Conservation (phyloP, 2,888 invertebrate species). For the Caenorhabditis sinica region DNA sequence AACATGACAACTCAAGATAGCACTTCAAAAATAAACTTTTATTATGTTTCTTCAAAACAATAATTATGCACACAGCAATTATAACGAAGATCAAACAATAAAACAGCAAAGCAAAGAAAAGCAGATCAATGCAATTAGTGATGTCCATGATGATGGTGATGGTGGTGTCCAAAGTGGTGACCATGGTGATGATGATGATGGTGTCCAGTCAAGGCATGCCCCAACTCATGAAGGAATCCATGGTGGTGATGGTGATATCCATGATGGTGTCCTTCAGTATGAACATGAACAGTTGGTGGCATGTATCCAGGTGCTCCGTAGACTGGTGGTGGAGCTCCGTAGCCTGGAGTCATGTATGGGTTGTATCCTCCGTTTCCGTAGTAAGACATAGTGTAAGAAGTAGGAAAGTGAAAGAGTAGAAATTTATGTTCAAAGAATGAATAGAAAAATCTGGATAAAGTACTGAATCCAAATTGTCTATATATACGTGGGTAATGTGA, state of each 20-base stretch:
- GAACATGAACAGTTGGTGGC: constrained; percentile 15
- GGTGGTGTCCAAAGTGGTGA: constrained; percentile 18
- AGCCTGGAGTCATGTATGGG: not conserved
- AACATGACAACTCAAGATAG: too few species aligned
- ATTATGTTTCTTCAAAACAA: too few species aligned
- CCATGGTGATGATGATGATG: constrained; percentile 41
- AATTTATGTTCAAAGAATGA: not conserved
- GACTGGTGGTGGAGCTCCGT: constrained; percentile 30
- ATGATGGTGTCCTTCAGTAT: constrained; percentile 36
- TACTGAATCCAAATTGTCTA: not conserved
- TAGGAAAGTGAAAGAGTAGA: not conserved
- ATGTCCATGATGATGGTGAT: constrained; percentile 32
- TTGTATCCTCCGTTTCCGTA: constrained; percentile 30
- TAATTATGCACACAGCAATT: not conserved
- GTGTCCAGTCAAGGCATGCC: constrained; percentile 25
- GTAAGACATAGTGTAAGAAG: constrained; percentile 6
- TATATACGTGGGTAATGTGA: not conserved
- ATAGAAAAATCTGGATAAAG: not conserved
- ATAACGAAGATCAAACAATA: not conserved
- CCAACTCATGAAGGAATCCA: constrained; percentile 26
- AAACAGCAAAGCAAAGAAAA: not conserved
- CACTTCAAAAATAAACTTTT: too few species aligned
- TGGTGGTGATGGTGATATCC: constrained; percentile 34
- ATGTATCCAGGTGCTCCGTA: constrained; percentile 26
- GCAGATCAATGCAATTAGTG: not conserved